A percentile compares a stretch with the other conserved stretches of the same genome.
phyloP scores from a whole-genome alignment of 2,797 vertebrate species.

The Notolepis coatsorum region DNA sequence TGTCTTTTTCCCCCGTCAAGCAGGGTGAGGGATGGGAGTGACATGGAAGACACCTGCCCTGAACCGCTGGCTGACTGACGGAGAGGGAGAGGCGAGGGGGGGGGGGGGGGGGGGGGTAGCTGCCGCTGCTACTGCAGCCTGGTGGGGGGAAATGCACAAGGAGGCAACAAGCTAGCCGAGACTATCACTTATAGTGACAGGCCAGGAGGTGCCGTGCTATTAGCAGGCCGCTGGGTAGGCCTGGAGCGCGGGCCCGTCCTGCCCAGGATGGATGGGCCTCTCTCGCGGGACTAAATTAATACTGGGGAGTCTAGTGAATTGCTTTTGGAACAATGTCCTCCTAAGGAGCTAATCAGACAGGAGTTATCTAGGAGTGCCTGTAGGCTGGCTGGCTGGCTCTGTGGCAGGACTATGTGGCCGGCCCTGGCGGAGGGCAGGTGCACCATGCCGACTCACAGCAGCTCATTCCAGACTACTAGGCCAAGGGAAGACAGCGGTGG shows the following conservation, averaged over 20 bases:
- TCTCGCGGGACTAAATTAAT: conserved; percentile 83
- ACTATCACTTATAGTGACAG: conserved; percentile 83
- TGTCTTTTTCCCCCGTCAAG: conserved; percentile 66
- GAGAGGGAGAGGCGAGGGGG: conserved; percentile 29
- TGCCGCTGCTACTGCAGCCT: conserved; percentile 48
- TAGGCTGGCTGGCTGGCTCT: conserved; percentile 61
- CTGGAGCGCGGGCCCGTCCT: conserved; percentile 64
- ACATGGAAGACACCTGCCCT: conserved; percentile 74
- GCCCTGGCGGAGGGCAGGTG: conserved; percentile 73
- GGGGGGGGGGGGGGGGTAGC: conserved; percentile 20
- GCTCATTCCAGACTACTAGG: conserved; percentile 41
- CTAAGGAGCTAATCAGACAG: conserved; percentile 83
- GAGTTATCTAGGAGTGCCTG: conserved; percentile 76
- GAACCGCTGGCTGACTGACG: conserved; percentile 39
- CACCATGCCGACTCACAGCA: conserved; percentile 48
- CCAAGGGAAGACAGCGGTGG: conserved; percentile 26
- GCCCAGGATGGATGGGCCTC: conserved; percentile 80
- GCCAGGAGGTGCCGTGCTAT: conserved; percentile 77
- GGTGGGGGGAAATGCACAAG: conserved; percentile 70
- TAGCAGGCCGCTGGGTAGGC: conserved; percentile 74
- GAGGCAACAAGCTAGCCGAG: conserved; percentile 73
- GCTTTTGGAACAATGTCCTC: conserved; percentile 82
- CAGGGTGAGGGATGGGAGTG: conserved; percentile 71
- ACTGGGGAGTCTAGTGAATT: conserved; percentile 82
- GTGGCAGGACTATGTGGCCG: conserved; percentile 58